A percentile compares a stretch with the other conserved stretches of the same genome.
phyloP scores from a whole-genome alignment of 2,113 vertebrate species.

The Austrofundulus limnaeus region DNA sequence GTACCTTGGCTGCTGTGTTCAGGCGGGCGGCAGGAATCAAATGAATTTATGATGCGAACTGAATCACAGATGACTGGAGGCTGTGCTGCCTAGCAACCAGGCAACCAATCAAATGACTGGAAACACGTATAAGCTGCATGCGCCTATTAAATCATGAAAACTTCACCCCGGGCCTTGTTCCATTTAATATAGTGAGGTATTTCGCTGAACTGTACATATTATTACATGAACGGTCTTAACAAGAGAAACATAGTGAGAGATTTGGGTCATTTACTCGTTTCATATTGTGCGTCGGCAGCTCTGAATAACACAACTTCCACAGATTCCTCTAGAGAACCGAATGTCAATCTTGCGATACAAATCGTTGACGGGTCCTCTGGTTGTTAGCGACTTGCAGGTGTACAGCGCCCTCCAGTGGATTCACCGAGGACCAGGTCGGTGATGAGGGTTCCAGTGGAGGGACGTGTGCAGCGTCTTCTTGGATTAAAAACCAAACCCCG shows the following conservation, averaged over 20 bases:
- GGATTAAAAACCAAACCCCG: constrained; percentile 25
- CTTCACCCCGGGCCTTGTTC: neutral
- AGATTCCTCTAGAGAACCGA: constrained; percentile 2
- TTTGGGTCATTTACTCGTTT: constrained; percentile 40
- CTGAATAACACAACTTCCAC: constrained; percentile 1
- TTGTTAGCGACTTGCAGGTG: neutral
- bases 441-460: neutral
- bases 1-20: constrained; percentile 53
- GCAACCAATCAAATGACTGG: constrained; percentile 51
- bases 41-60: constrained; percentile 36
- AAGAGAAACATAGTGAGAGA: neutral
- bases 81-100: constrained; percentile 66
- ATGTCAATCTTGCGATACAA: neutral
- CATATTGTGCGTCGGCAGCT: constrained; percentile 33
- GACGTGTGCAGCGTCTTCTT: constrained; percentile 6
- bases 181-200: constrained; percentile 1
- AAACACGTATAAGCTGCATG: neutral
- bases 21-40: constrained; percentile 22
- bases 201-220: neutral
- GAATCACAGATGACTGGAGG: constrained; percentile 49
- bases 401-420: constrained; percentile 48
- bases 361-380: neutral
- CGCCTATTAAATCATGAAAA: neutral
- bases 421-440: neutral
- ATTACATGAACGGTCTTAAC: neutral